Base-by-base conservation (phyloP, 2,797 vertebrate species). In the Characodon lateralis region DNA sequence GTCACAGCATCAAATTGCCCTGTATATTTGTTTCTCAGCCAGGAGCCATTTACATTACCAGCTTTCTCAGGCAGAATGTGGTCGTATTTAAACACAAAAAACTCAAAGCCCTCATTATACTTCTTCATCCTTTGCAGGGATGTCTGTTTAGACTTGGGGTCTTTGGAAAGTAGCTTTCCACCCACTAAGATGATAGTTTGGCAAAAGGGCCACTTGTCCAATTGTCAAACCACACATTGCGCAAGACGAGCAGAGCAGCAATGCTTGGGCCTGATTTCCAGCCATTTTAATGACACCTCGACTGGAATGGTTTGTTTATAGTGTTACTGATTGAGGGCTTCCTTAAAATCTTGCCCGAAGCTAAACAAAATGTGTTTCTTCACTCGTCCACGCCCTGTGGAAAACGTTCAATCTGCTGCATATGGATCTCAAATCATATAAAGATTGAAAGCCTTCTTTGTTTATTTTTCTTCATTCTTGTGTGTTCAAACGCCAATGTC, bases 261-360 rank as follows among this genome's bases (percentile, higher is more conserved):
- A 77, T 83, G 78, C 78, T 89, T 89, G 82, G 75, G 88, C 84
- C 86, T 89, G 84, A 86, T 83, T 92, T 90, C 90, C 88, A 93
- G 89, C 83, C 87, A 13, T 92, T 89, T 89, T 92, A 93, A 93
- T 90, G 89, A 90, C 93, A 95, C 93, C 91, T 93, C 88, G 5
- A 86, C 83, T 89, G 82, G 80, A 92, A 92, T 89, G 90, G 86
- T 73, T 83, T 94, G 94, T 95, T 94, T 95, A 94, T 83, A 90
- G 87, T 85, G 84, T 89, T 78, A 91, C 91, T 91, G 93, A 94
- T 94, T 94, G 91, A 92, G 93, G 92, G 87, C 93, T 93, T 93
- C 92, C 91, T 92, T 90, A 90, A 93, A 94, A 89, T 92, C 91
- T 84, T 83, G 87, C 86, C 91, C 85, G 83, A 79, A 94, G 80